These are phyloP conservation scores for Parasteatoda lunata DNA, from an alignment of 2,888 invertebrate genomes.

Conservation along the genomic window DNA sequence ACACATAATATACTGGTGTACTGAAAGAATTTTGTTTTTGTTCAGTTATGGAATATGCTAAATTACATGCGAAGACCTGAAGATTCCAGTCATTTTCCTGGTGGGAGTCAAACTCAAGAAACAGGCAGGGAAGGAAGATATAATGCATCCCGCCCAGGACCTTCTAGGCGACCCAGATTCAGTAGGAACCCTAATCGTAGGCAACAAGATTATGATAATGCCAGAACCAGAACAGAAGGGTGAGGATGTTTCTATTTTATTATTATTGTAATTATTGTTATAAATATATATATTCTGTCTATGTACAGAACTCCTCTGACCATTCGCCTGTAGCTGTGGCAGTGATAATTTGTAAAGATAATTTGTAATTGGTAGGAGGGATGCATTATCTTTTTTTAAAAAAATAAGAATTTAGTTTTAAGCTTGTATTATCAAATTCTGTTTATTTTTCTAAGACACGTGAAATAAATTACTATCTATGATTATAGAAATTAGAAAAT, in stretches of 20 bases:
- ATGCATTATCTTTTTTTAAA: too few species aligned
- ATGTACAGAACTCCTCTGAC: too few species aligned
- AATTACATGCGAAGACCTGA: slow-evolving; percentile 39
- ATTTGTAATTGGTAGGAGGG: neutral
- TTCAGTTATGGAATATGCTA: slow-evolving; percentile 46
- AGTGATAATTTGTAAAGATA: neutral
- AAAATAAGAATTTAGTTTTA: too few species aligned
- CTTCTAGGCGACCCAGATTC: slow-evolving; percentile 47
- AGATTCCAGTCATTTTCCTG: neutral
- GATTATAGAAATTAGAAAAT: too few species aligned
- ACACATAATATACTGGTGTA: too few species aligned
- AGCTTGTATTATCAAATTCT: too few species aligned
- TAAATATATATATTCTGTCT: neutral
- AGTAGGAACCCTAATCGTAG: slow-evolving; percentile 38
- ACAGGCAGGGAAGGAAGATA: slow-evolving; percentile 18
- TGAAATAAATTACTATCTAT: too few species aligned
- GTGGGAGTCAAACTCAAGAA: slow-evolving; percentile 1
- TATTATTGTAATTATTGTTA: neutral
- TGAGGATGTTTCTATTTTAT: slow-evolving; percentile 9
- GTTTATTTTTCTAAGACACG: too few species aligned
- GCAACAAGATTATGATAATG: slow-evolving; percentile 16
- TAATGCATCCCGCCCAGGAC: slow-evolving; percentile 51
- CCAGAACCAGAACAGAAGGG: slow-evolving; percentile 47
- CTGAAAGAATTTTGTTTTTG: too few species aligned
- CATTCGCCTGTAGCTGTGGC: too few species aligned